A percentile compares a stretch with the other conserved stretches of the same genome.
These are phyloP conservation scores for Aurelia sp. DNA, from an alignment of 30 jellyfish, hydroid and myxozoan species.

Conservation along the genomic window DNA sequence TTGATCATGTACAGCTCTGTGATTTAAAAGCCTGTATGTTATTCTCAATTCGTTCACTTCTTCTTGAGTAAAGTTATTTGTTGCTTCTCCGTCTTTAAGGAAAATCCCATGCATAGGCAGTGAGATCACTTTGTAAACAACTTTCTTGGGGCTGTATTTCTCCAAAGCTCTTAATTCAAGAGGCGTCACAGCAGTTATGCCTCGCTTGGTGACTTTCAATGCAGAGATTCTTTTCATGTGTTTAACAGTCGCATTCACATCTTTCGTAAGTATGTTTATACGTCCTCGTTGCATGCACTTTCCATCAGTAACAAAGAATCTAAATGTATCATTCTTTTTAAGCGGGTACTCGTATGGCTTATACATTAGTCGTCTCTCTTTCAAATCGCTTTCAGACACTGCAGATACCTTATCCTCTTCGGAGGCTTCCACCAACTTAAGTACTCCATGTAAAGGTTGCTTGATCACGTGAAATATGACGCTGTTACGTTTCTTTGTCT, in stretches of 20 bases:
- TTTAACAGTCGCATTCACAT: slow-evolving; percentile 14
- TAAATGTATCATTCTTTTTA: slow-evolving; percentile 47
- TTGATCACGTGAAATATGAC: slow-evolving; percentile 42
- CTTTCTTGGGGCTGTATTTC: slow-evolving; percentile 37
- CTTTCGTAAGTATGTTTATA: slow-evolving; percentile 10
- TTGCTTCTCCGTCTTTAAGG: slow-evolving; percentile 31
- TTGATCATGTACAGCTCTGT: slow-evolving; percentile 26
- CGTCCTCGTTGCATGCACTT: slow-evolving; percentile 59
- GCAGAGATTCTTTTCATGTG: slow-evolving; percentile 28
- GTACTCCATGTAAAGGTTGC: slow-evolving; percentile 56
- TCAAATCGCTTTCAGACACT: slow-evolving; percentile 34
- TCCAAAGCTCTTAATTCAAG: slow-evolving; percentile 67
- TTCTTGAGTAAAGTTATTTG: slow-evolving; percentile 45
- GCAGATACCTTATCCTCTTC: slow-evolving; percentile 1
- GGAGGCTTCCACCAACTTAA: slow-evolving; percentile 7
- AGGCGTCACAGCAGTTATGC: slow-evolving; percentile 54
- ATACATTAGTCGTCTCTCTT: slow-evolving; percentile 31
- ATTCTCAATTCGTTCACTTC: slow-evolving; percentile 64
- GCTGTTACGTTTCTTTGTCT: not conserved
- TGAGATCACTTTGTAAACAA: slow-evolving; percentile 10
- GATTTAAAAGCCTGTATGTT: slow-evolving; percentile 11
- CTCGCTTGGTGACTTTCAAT: slow-evolving; percentile 17
- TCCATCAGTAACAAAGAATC: slow-evolving; percentile 70
- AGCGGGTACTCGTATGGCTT: slow-evolving; percentile 38
- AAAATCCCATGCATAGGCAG: slow-evolving; percentile 42